Percentiles rank a stretch among this genome's conserved stretches.
Conservation (phyloP, 2,113 vertebrate genomes). For the Micromys minutus region DNA sequence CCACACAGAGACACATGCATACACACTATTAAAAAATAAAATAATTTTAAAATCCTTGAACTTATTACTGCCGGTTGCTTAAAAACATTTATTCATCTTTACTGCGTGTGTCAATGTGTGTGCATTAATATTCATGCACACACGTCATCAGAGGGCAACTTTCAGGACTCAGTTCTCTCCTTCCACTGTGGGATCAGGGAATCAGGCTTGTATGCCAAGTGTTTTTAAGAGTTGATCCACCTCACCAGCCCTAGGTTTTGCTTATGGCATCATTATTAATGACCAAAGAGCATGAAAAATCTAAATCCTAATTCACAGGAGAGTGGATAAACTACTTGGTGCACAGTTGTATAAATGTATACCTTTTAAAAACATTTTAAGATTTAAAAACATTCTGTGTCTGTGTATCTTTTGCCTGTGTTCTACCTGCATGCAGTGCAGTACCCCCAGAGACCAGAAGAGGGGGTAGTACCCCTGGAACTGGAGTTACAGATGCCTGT, state of each 20-base stretch:
- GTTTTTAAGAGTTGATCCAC: not conserved
- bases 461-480: not conserved
- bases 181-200: not conserved
- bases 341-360: not conserved
- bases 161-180: not conserved
- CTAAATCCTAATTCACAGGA: not conserved
- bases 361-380: not conserved
- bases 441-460: not conserved
- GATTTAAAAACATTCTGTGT: not conserved
- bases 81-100: not conserved
- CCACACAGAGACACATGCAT: not conserved
- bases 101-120: not conserved
- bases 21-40: not conserved
- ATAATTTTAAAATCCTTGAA: not conserved
- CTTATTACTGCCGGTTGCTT: not conserved
- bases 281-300: not conserved
- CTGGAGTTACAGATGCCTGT: not conserved
- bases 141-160: not conserved
- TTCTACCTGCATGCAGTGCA: not conserved
- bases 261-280: too few species aligned
- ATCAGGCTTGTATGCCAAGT: not conserved
- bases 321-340: not conserved
- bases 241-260: not conserved
- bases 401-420: not conserved
- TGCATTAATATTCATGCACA: not conserved